Conservation (phyloP, 2,888 invertebrate genomes). For the Mantis religiosa region DNA sequence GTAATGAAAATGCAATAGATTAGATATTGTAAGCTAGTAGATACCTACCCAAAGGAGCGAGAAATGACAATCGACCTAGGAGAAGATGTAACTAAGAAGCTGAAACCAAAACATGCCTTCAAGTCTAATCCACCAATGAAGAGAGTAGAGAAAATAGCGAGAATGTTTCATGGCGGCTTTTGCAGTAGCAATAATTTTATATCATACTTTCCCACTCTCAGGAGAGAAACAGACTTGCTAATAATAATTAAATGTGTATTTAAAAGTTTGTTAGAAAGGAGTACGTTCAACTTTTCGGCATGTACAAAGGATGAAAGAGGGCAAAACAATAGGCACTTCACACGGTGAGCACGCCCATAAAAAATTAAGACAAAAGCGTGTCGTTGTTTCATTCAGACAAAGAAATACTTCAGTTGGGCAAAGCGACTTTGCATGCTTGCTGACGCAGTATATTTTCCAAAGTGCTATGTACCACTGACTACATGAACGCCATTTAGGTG, state of each 20-base stretch:
- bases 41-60: too few species aligned
- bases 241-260: background rate
- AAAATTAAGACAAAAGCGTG: background rate
- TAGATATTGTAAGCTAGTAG: too few species aligned
- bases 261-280: background rate
- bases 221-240: background rate
- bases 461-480: too few species aligned
- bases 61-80: too few species aligned
- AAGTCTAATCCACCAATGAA: too few species aligned
- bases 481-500: too few species aligned
- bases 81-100: too few species aligned
- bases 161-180: too few species aligned
- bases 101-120: too few species aligned
- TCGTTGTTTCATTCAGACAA: background rate
- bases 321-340: background rate
- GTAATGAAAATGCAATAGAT: too few species aligned
- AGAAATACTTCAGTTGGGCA: background rate
- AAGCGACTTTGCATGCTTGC: background rate
- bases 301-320: background rate
- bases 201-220: background rate
- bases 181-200: background rate
- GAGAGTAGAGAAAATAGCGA: too few species aligned
- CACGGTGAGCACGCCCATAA: background rate
- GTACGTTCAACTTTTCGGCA: background rate
- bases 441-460: too few species aligned